These are phyloP conservation scores for Tromatobia lineatoria DNA, from an alignment of 2,888 invertebrate genomes.

Conservation along the genomic window DNA sequence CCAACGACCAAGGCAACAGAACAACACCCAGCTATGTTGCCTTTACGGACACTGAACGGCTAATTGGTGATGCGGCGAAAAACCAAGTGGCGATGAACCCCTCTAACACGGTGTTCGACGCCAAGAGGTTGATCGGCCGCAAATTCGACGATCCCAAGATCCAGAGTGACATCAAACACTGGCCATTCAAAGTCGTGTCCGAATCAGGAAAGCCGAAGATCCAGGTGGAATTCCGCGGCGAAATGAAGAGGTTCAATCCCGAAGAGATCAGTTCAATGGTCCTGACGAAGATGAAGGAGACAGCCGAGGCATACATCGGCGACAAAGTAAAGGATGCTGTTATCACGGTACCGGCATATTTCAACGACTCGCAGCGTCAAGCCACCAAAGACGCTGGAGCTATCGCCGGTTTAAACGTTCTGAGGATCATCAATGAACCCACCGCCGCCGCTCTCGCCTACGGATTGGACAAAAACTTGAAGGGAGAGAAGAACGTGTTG, in stretches of 20 bases:
- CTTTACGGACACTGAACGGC: constrained; percentile 85
- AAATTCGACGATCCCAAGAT: constrained; percentile 86
- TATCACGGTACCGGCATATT: constrained; percentile 93
- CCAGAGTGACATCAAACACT: constrained; percentile 92
- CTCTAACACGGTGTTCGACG: constrained; percentile 90
- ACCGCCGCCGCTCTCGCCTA: constrained; percentile 90
- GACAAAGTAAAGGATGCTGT: constrained; percentile 90
- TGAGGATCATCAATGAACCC: constrained; percentile 89
- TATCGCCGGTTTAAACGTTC: constrained; percentile 90
- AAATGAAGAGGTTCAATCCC: constrained; percentile 89
- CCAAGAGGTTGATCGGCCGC: constrained; percentile 88
- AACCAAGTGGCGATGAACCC: constrained; percentile 91
- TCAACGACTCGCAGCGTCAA: constrained; percentile 89
- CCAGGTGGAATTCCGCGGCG: constrained; percentile 89
- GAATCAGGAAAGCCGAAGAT: constrained; percentile 90
- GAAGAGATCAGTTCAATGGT: constrained; percentile 92
- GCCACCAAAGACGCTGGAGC: constrained; percentile 90
- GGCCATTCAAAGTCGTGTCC: constrained; percentile 92
- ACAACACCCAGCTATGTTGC: constrained; percentile 92
- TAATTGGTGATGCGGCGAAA: constrained; percentile 79
- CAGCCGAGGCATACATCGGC: constrained; percentile 91
- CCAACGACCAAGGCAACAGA: constrained; percentile 90
- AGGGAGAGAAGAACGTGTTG: constrained; percentile 88
- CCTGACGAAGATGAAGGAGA: constrained; percentile 88
- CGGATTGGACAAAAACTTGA: constrained; percentile 88